Evolutionary conservation across 92 coral and sea anemone species (phyloP).

Genomic region (Umimayanthus chanpuru): DNA sequence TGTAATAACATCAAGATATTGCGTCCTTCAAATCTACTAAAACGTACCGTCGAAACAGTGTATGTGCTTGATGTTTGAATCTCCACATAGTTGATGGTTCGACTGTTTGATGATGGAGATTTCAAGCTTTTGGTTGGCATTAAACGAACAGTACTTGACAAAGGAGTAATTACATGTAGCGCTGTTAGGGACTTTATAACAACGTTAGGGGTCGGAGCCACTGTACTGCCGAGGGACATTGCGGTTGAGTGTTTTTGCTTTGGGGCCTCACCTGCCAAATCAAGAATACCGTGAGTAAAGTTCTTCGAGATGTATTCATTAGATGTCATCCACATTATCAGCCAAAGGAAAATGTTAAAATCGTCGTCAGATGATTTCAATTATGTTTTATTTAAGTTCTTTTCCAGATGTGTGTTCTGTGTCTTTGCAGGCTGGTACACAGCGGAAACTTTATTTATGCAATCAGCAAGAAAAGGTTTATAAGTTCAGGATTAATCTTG

Average conservation of each 20-base stretch:
- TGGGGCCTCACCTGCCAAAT: slow-evolving; percentile 16
- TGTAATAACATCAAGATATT: no score
- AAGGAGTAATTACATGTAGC: no score
- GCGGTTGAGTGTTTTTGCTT: not conserved
- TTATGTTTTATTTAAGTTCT: no score
- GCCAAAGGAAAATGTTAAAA: no score
- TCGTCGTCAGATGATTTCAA: no score
- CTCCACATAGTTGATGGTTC: not conserved
- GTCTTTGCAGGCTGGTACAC: no score
- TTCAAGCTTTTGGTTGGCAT: not conserved
- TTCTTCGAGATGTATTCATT: no score
- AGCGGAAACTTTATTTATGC: no score
- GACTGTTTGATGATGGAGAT: not conserved
- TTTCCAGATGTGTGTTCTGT: no score
- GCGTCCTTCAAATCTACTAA: not conserved
- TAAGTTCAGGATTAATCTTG: no score
- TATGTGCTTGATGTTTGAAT: slow-evolving; percentile 1
- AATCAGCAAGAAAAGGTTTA: no score
- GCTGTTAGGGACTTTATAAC: not conserved
- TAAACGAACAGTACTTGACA: not conserved
- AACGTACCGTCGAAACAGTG: not conserved
- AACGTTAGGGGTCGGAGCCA: not conserved
- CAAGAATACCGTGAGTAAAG: not conserved
- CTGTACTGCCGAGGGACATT: not conserved
- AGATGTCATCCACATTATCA: no score